Base-by-base conservation (phyloP, 64 coral and sea anemone species). In the Montipora foliosa region DNA sequence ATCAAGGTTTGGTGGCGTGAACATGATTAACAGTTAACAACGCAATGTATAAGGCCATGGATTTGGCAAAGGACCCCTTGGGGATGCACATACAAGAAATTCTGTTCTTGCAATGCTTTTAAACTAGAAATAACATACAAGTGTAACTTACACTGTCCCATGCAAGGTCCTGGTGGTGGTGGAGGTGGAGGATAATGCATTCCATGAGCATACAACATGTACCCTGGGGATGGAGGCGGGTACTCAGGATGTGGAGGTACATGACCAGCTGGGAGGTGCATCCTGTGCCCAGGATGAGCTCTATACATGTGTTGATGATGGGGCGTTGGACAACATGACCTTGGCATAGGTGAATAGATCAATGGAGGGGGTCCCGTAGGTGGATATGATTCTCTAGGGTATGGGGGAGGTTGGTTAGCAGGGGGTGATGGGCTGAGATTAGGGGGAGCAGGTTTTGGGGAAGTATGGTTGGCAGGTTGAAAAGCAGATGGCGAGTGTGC, bases 271-370 rank as follows among this genome's bases (percentile, higher is more conserved):
- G 89, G 67, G 4, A 95, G 92, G 49, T 89, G 96, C 89, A 98
- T 76, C 24, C 68, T 81, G 79, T 89, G 96, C 5, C 74, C 74
- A 46, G 87, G 87, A 25, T 79, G 72, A 64, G 76, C 49, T 79
- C 87, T 73, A 46, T 89, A 79, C 49, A 93, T 80, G 14, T 69
- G 80, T 21, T 83, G 79, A 68, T 84, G 91, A 24, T 67, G 57
- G 2, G 94, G 94, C 3, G 90, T 29, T 24, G 94, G 83, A 17
- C 96, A 98, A 25, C 96, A 92, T 53, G 95, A 22, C 79, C 80
- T 80, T 76, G 93, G 78, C 79, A 91, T 87, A 25, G 96, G 89
- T 48, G 96, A 93, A 87, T 95, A 98, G 14, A 98, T 94, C 59
- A 98, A 75, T 6, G 96, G 96, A 16, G 96, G 96, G 15, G 96